Evolutionary conservation across 2,888 invertebrate species (phyloP), one percentile per base, ranked within the genome.

Genomic region (Pterobdella sp.): DNA sequence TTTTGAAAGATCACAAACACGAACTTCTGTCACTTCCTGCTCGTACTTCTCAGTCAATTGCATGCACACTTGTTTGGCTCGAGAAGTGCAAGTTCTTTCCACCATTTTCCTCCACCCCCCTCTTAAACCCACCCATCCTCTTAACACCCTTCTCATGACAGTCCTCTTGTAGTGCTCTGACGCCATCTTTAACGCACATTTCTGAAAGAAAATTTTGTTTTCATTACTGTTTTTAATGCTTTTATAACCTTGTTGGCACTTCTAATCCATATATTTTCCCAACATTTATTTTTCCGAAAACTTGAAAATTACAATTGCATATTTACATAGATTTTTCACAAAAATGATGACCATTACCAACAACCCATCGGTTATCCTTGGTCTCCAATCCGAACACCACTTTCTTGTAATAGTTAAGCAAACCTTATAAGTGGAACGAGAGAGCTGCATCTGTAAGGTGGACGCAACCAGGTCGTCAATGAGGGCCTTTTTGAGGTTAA

Each of bases 31-130:
- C 10, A 56, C n/a, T 56, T 56, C 60, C 26, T 56, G n/a, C 26
- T 7, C 60, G n/a, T 56, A n/a, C 60, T 56, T 56, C 3, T 56
- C 60, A 3, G 7, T 22, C 60, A 56, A 3, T 56, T 56, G 14
- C 7, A 7, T 3, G n/a, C 60, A 56, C 18, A 56, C 3, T 3
- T 56, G 7, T 26, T 3, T 56, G n/a, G 60, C 60, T 56, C n/a
- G 7, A n/a, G 60, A 22, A 4, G 18, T 56, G 60, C 60, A 56
- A n/a, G n/a, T 26, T n/a, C 10, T 56, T 22, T 56, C 60, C 4
- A 56, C 60, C 60, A 7, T 56, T 56, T n/a, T 3, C n/a, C 60
- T 56, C 60, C 60, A 56, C 10, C 60, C 60, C 3, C 60, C 60
- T 26, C 60, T 56, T 26, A 56, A 18, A 18, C 10, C 60, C n/a